Base-by-base conservation (phyloP, 2,797 vertebrate genomes). In the Zenarchopterus dispar region DNA sequence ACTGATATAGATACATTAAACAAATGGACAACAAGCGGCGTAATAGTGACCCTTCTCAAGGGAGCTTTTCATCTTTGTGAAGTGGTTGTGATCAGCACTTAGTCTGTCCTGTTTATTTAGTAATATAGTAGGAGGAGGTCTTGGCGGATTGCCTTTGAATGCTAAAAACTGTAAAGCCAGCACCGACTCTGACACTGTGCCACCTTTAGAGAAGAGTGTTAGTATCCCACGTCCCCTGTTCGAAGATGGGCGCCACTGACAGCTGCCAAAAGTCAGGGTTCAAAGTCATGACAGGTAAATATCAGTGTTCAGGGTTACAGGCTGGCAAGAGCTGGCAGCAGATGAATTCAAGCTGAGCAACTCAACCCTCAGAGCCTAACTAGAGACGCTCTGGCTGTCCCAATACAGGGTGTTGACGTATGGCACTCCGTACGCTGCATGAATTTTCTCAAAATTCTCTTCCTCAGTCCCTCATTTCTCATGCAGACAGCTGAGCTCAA, bases 181-280 rank as follows among this genome's bases (percentile, higher is more conserved):
- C 48, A 53, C 7, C 69, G 83, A 78, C 77, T 62, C 75, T 66
- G 78, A 86, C 81, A 73, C 75, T 4, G 74, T 82, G 83, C 73
- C 89, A 83, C 73, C 60, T 76, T 7, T 45, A 63, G 61, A 28
- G 62, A 56, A 70, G 24, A 67, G 64, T 2, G 18, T 15, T 41
- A 4, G 33, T 67, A 44, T 70, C 75, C 75, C 80, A 65, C 78
- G 76, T 66, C 66, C 70, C 51, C 58, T 57, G 61, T 70, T 75
- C 22, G 9, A 56, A 59, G 64, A 78, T 81, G 61, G 81, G 79
- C 71, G 19, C 63, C 67, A 61, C 73, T 33, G 80, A 84, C 91
- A 93, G 90, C 90, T 92, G 92, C 71, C 56, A 13, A 80, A 86
- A 67, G 83, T 85, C 80, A 87, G 48, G 69, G 77, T 80, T 84